Percentiles rank a stretch among this genome's conserved stretches.
Evolutionary conservation across 2,797 vertebrate species (phyloP).

Genomic region (Smutsia temminckii): DNA sequence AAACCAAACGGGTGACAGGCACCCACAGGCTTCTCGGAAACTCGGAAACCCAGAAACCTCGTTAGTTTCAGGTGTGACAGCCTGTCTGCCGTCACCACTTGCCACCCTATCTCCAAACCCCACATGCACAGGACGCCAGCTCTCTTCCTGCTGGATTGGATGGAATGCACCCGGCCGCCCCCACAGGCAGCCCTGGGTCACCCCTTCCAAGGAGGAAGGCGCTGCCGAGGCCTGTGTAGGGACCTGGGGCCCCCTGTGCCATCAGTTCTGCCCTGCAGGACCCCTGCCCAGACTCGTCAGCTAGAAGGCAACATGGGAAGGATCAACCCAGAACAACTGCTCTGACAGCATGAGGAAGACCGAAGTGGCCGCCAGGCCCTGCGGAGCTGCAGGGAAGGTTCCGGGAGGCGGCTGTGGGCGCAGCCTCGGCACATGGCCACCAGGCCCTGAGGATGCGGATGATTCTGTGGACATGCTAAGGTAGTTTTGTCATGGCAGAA

Average conservation of each 20-base stretch:
- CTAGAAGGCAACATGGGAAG: too few species aligned
- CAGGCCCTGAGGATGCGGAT: neutral
- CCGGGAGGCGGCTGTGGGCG: neutral
- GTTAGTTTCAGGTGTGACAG: too few species aligned
- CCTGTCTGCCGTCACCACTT: neutral
- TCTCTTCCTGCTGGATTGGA: too few species aligned
- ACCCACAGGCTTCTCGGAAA: rapidly evolving
- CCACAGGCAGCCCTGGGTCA: neutral
- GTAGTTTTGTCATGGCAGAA: neutral
- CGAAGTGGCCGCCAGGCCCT: neutral
- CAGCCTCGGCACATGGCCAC: neutral
- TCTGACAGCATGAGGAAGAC: neutral
- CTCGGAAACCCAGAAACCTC: neutral
- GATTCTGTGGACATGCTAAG: neutral
- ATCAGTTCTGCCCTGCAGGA: too few species aligned
- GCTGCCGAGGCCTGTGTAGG: too few species aligned
- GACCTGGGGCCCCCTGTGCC: too few species aligned
- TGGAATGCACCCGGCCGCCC: rapidly evolving
- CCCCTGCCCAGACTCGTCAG: too few species aligned
- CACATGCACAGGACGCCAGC: neutral
- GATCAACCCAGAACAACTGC: rapidly evolving
- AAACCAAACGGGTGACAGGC: rapidly evolving
- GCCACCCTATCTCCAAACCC: too few species aligned
- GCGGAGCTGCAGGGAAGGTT: neutral
- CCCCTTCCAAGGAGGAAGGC: neutral